Conservation (phyloP, 2,113 vertebrate genomes). For the Pterocles orientalis region DNA sequence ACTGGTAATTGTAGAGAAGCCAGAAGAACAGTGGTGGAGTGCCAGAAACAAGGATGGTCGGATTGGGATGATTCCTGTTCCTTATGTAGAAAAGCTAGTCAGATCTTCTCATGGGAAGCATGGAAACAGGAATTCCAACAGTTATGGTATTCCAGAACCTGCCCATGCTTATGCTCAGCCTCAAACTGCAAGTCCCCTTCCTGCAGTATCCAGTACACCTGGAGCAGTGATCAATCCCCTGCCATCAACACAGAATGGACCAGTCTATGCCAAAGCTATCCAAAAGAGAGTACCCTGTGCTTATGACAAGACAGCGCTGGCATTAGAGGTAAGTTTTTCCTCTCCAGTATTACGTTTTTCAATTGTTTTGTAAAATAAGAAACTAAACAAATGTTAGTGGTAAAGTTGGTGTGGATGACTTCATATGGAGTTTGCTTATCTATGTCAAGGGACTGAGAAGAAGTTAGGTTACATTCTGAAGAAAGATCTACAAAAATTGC, state of each 20-base stretch:
- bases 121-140: conserved; percentile 93
- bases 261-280: conserved; percentile 95
- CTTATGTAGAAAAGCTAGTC: conserved; percentile 95
- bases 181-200: conserved; percentile 90
- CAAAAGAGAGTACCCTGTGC: conserved; percentile 98
- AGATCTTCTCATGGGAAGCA: conserved; percentile 82
- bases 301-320: conserved; percentile 97
- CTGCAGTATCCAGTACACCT: conserved; percentile 81
- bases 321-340: conserved; percentile 87
- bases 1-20: conserved; percentile 93
- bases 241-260: conserved; percentile 94
- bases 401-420: neutral
- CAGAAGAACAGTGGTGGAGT: conserved; percentile 99
- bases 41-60: conserved; percentile 96
- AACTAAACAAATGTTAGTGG: neutral
- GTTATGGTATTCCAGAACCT: conserved; percentile 96
- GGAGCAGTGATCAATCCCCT: conserved; percentile 87
- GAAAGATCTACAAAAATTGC: conserved; percentile 36
- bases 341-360: neutral
- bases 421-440: neutral
- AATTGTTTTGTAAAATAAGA: neutral
- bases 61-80: conserved; percentile 96
- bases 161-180: conserved; percentile 93
- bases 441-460: neutral
- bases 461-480: neutral